Evolutionary conservation across 1,140 invertebrate genomes (phyloP).

Genomic region (Bacillus rossius): DNA sequence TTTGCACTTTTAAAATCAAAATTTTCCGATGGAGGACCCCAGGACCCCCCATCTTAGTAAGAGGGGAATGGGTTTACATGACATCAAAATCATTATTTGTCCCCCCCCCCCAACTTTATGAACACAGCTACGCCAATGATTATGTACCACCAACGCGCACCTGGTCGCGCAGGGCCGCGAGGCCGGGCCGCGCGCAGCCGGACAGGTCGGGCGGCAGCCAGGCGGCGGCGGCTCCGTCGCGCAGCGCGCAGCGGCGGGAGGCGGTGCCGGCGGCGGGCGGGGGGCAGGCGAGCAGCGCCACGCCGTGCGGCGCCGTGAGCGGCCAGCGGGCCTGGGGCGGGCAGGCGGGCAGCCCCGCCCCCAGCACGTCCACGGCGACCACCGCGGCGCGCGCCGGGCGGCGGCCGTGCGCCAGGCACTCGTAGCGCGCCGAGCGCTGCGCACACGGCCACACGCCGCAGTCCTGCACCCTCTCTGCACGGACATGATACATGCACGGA

Average conservation of each 20-base stretch:
- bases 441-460: too few relatives aligned
- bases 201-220: slow-evolving; percentile 72
- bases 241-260: slow-evolving; percentile 49
- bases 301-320: slow-evolving; percentile 53
- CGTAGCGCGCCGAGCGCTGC: slow-evolving; percentile 56
- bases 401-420: slow-evolving; percentile 51
- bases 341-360: slow-evolving; percentile 52
- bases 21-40: too few relatives aligned
- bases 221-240: slow-evolving; percentile 52
- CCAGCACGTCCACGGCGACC: slow-evolving; percentile 55
- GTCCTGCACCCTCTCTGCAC: too few relatives aligned
- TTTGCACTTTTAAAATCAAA: too few relatives aligned
- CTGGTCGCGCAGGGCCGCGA: slow-evolving; percentile 56
- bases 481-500: too few relatives aligned
- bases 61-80: too few relatives aligned
- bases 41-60: too few relatives aligned
- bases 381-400: slow-evolving; percentile 50
- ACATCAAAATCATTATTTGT: too few relatives aligned
- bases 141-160: too few relatives aligned
- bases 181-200: slow-evolving; percentile 56
- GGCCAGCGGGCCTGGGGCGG: slow-evolving; percentile 47
- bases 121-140: too few relatives aligned
- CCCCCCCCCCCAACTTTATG: too few relatives aligned
- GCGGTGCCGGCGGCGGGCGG: slow-evolving; percentile 34
- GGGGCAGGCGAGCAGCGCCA: slow-evolving; percentile 54